Base-by-base conservation (phyloP, 2,113 vertebrate species). In the Corythornis madagascariensis region DNA sequence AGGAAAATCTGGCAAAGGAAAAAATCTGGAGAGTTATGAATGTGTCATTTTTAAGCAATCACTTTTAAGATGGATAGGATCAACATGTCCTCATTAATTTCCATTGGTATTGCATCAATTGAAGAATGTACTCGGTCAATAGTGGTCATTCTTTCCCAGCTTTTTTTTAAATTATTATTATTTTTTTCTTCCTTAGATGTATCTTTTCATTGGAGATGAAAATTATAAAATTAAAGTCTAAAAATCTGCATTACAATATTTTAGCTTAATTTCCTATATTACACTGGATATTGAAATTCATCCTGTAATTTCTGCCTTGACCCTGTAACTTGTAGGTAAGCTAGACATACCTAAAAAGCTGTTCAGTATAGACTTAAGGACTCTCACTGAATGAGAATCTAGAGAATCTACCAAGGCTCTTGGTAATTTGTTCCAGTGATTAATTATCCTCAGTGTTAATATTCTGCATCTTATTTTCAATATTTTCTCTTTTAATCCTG, bases 51-150 rank as follows among this genome's bases (percentile, higher is more conserved):
- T 85, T 66, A 92, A 92, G 47, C 28, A 84, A 22, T 45, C 43
- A 59, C 42, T 45, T 86, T 59, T 59, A 76, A 83, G 86, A 65
- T 55, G 6, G n/a, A 38, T 38, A 65, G 13, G 17, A 75, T 73
- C 73, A 63, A 83, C 35, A 45, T 53, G 60, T 84, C 24, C 40
- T 65, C 53, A 72, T 82, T 86, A 59, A 84, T 87, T 89, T 73
- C 55, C 38, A 48, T 40, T 87, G 78, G 59, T 84, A 78, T 48
- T 67, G 9, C 18, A 78, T 81, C 53, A 72, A 4, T 16, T 52
- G 66, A 82, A 88, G 16, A 79, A 33, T 50, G 57, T 94, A 31
- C 70, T 91, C 56, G 91, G 55, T 94, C 69, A 94, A 82, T 64
- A 71, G 45, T 1, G 31, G 63, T 88, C 48, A 70, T 50, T 91